phyloP scores from a whole-genome alignment of 2,113 vertebrate species.

The Rana temporaria region DNA sequence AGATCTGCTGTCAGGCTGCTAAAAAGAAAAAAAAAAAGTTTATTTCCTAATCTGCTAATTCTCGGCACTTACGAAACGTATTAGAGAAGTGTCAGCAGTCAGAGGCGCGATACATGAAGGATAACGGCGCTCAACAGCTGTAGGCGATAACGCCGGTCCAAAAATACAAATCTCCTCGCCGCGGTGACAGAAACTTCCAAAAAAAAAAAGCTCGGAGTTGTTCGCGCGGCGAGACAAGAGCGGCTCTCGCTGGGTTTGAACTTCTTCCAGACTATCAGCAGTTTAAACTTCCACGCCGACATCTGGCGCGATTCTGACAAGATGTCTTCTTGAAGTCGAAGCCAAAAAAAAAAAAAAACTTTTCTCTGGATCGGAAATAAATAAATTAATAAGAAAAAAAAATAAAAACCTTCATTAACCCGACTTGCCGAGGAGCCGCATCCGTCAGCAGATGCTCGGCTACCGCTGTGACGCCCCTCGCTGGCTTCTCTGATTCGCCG shows the following conservation, averaged over 20 bases:
- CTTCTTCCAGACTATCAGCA: slow-evolving; percentile 35
- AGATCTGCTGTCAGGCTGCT: neutral
- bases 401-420: slow-evolving; percentile 1
- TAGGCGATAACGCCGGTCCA: slow-evolving; percentile 8
- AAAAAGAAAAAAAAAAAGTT: neutral
- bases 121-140: slow-evolving; percentile 11
- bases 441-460: slow-evolving; percentile 33
- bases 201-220: slow-evolving; percentile 20
- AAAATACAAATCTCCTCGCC: slow-evolving; percentile 19
- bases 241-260: slow-evolving; percentile 26
- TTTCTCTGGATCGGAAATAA: slow-evolving; percentile 16
- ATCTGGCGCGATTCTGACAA: slow-evolving; percentile 38
- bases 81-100: slow-evolving; percentile 3
- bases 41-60: neutral
- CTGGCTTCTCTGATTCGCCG: neutral
- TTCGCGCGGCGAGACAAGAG: slow-evolving; percentile 24
- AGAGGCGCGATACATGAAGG: neutral
- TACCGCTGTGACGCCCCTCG: neutral
- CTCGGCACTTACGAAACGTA: neutral
- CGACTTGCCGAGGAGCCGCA: slow-evolving; percentile 16
- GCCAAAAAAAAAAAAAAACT: neutral
- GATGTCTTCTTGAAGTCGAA: slow-evolving; percentile 39
- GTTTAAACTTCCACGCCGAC: slow-evolving; percentile 15
- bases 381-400: slow-evolving; percentile 11
- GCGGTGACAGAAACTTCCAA: slow-evolving; percentile 21